phyloP scores from a whole-genome alignment of 2,113 vertebrate genomes.

The Gadus chalcogrammus region DNA sequence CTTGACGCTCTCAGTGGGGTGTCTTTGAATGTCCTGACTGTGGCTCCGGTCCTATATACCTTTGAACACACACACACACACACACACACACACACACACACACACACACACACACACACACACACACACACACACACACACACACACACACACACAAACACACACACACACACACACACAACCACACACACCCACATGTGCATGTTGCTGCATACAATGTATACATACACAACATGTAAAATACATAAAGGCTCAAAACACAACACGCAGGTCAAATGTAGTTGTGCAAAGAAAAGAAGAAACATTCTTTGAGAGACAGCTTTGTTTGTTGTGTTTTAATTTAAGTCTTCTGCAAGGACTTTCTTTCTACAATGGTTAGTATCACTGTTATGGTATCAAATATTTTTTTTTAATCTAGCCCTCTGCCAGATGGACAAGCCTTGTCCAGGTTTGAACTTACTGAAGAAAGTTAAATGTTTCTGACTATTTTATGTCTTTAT shows the following conservation, averaged over 20 bases:
- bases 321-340: too few relatives aligned
- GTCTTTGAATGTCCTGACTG: neutral
- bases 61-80: neutral
- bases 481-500: too few relatives aligned
- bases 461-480: too few relatives aligned
- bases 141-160: constrained; percentile 3
- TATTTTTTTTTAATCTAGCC: too few relatives aligned
- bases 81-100: constrained; percentile 2
- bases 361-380: too few relatives aligned
- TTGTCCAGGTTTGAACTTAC: too few relatives aligned
- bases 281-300: neutral
- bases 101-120: constrained; percentile 7
- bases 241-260: neutral
- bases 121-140: constrained; percentile 3
- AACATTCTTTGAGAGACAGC: neutral
- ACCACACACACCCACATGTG: too few relatives aligned
- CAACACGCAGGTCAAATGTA: neutral
- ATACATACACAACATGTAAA: neutral
- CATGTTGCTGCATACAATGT: neutral
- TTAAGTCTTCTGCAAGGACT: too few relatives aligned
- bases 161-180: neutral
- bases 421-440: too few relatives aligned
- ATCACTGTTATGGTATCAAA: too few relatives aligned
- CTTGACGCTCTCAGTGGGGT: neutral
- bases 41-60: neutral